Base-by-base conservation (phyloP, 2,888 invertebrate species). In the Perizoma affinitatum region DNA sequence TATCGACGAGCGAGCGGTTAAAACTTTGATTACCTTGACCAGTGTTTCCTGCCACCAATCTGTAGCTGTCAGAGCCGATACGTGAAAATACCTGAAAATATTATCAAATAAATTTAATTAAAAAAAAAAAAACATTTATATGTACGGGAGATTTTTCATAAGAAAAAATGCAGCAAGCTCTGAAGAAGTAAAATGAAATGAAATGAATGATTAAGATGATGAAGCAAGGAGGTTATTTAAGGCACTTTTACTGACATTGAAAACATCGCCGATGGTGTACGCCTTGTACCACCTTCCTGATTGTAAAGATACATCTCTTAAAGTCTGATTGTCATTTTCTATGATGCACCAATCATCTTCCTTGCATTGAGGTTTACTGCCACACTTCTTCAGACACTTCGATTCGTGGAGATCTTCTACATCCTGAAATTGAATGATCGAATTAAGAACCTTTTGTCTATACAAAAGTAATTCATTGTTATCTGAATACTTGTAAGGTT, bases 41-140 rank as follows among this genome's bases (percentile, higher is more conserved):
- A 1, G 96, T 96, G 75, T 96, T 96, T 34, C 96, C 96, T 33
- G 95, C 95, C 4, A 96, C 93, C 0, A 96, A 77, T 69, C 93
- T 89, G 71, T 95, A 96, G 59, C 68, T 82, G n/a, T 76, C 70
- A 0, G 83, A 68, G 0, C 90, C 87, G 68, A 93, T 87, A 51
- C 82, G 83, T 7, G 78, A 69, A 46, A 96, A 82, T 0, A 94
- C 82, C 75, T 92, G 67, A 49, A 44, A 44, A 22, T 38, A 38
- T 38, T 22, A 22, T 22, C 1, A 22, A 22, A 38, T 4, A 38
- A 38, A 38, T 6, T 38, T 38, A 6, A 38, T 38, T 22, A 2
- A 38, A 38, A 38, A 38, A 3, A 1, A 38, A 38, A 22, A 22
- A 22, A 22, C 22, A 2, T 22, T 22, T 22, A 2, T 22, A 22